phyloP scores from a whole-genome alignment of 2,797 vertebrate species.

The Hylomyscus alleni region DNA sequence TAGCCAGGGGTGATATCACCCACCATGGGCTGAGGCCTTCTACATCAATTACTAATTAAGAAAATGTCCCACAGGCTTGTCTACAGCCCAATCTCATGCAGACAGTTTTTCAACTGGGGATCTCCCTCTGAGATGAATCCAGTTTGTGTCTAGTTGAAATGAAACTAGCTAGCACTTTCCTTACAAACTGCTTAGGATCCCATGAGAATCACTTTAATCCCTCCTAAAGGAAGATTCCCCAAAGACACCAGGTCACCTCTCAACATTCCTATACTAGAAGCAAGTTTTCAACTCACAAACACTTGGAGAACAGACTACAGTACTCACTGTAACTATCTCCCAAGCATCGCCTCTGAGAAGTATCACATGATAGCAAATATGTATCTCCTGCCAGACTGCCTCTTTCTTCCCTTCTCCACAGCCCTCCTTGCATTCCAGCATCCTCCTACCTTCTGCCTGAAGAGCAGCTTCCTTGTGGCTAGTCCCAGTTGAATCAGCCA shows the following conservation, averaged over 20 bases:
- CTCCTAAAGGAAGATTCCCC: not conserved
- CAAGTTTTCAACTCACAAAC: not conserved
- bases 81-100: not conserved
- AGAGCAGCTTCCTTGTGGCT: not conserved
- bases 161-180: not conserved
- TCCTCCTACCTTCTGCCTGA: not conserved
- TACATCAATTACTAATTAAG: not conserved
- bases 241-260: not conserved
- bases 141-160: not conserved
- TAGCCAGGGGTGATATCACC: not conserved
- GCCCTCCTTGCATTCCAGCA: not conserved
- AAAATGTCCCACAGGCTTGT: not conserved
- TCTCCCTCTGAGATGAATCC: not conserved
- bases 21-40: not conserved
- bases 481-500: not conserved
- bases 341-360: not conserved
- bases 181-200: not conserved
- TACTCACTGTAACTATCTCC: not conserved
- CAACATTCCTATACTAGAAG: not conserved
- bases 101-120: not conserved
- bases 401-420: not conserved
- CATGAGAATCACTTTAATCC: not conserved
- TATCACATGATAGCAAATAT: not conserved
- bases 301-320: not conserved
- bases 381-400: not conserved